Conservation (phyloP, 2,797 vertebrate genomes). For the Periophthalmus magnuspinnatus region DNA sequence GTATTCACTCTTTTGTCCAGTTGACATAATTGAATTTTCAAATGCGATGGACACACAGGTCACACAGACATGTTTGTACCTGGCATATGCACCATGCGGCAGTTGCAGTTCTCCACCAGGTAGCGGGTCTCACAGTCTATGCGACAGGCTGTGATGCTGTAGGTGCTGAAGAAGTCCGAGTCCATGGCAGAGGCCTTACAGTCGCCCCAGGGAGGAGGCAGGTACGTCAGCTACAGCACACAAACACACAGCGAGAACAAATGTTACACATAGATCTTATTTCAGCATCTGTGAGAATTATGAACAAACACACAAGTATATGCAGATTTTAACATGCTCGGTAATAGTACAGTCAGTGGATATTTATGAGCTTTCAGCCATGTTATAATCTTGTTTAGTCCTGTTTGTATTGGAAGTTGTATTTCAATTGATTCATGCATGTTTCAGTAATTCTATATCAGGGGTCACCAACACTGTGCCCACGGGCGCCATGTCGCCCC, state of each 20-base stretch:
- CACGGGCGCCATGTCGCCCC: too few relatives aligned
- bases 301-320: not conserved
- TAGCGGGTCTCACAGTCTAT: conserved; percentile 98
- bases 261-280: too few relatives aligned
- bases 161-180: conserved; percentile 93
- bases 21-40: too few relatives aligned
- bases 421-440: too few relatives aligned
- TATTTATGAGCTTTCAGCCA: too few relatives aligned
- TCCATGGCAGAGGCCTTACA: conserved; percentile 90
- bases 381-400: too few relatives aligned
- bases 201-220: conserved; percentile 96
- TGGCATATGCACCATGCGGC: conserved; percentile 99
- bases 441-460: too few relatives aligned
- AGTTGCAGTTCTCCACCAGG: conserved; percentile 99
- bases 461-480: too few relatives aligned
- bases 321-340: not conserved
- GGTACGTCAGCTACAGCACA: conserved; percentile 87
- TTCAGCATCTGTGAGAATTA: not conserved
- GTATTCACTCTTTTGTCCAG: too few relatives aligned
- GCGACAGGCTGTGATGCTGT: conserved; percentile 96
- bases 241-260: not conserved
- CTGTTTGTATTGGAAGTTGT: too few relatives aligned
- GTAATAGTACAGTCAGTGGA: too few relatives aligned
- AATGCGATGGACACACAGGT: too few relatives aligned
- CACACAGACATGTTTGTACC: conserved; percentile 65